phyloP scores from a whole-genome alignment of 2,113 vertebrate genomes.

The Cheirogaleus medius region DNA sequence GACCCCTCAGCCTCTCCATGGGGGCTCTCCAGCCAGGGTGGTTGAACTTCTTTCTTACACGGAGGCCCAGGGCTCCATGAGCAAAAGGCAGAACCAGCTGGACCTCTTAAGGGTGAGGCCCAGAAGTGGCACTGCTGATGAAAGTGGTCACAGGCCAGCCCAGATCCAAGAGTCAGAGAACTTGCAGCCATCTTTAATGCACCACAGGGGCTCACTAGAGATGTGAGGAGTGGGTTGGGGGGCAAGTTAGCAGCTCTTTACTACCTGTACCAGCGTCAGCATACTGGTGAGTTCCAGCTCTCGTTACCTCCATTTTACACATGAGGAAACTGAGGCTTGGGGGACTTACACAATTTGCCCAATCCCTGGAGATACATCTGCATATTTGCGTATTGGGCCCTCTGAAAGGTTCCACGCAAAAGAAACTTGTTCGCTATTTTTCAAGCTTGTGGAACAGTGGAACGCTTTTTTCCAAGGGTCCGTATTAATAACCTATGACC shows the following conservation, averaged over 20 bases:
- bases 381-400: neutral
- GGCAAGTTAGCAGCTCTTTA: neutral
- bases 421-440: neutral
- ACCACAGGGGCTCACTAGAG: neutral
- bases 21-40: neutral
- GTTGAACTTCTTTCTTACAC: neutral
- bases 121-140: neutral
- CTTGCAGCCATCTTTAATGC: neutral
- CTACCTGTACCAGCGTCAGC: neutral
- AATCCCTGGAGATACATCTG: neutral
- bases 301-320: neutral
- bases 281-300: neutral
- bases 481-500: slow-evolving; percentile 53
- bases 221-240: neutral
- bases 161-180: neutral
- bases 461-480: neutral
- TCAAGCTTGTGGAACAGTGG: neutral
- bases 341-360: neutral
- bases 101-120: neutral
- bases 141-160: neutral
- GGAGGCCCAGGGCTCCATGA: neutral
- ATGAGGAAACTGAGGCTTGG: neutral
- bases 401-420: neutral
- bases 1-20: neutral
- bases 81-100: neutral